Percentiles rank a stretch among this genome's conserved stretches.
Evolutionary conservation across 2,113 vertebrate species (phyloP).

Genomic region (Microcebus jonahi): DNA sequence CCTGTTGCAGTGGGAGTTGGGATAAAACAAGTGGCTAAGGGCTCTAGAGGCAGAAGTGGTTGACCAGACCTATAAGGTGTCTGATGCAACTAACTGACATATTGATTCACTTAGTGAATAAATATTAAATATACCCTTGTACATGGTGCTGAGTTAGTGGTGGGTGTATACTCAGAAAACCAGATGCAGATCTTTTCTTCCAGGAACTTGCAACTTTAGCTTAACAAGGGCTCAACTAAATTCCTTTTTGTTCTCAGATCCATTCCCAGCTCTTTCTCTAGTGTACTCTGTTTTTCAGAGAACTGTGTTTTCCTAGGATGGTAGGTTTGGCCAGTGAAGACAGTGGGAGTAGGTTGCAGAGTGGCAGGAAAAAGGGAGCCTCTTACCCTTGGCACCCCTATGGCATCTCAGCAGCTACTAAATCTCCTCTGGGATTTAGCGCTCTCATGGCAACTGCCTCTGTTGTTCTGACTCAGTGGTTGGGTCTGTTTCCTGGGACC

Average conservation of each 20-base stretch:
- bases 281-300: background rate
- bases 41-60: background rate
- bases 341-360: background rate
- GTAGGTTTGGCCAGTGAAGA: background rate
- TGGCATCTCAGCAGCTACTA: background rate
- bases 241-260: background rate
- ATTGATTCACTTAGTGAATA: background rate
- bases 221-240: background rate
- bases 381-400: background rate
- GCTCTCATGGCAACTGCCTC: background rate
- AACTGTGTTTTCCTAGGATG: background rate
- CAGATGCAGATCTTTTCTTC: background rate
- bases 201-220: background rate
- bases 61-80: background rate
- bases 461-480: background rate
- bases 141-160: background rate
- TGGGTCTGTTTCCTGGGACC: background rate
- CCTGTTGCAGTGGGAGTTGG: background rate
- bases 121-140: background rate
- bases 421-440: background rate
- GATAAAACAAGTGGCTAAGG: background rate
- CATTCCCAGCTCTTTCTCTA: background rate
- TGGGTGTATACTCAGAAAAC: background rate
- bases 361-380: background rate
- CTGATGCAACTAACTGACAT: background rate